These are phyloP conservation scores for Cichlasoma orientale DNA, from an alignment of 2,797 vertebrate species.

Conservation along the genomic window DNA sequence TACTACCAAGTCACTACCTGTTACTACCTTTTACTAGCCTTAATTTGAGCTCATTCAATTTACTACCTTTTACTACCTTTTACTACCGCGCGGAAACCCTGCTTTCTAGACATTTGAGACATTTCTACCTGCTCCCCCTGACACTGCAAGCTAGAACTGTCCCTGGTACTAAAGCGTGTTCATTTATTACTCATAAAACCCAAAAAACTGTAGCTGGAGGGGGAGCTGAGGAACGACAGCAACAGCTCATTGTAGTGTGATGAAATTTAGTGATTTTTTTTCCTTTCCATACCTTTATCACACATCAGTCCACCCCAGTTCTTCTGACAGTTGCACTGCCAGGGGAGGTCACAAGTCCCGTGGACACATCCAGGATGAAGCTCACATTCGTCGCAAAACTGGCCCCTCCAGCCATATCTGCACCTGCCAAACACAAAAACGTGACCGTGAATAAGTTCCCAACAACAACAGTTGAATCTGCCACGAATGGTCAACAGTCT, in stretches of 20 bases:
- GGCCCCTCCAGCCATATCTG: slow-evolving; percentile 93
- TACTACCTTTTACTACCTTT: too few relatives aligned
- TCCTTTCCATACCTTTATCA: slow-evolving; percentile 86
- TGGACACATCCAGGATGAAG: slow-evolving; percentile 92
- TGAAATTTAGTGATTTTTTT: background rate
- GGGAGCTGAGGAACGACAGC: slow-evolving; percentile 4
- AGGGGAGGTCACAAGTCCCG: slow-evolving; percentile 89
- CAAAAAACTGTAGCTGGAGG: slow-evolving; percentile 8
- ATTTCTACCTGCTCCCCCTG: too few relatives aligned
- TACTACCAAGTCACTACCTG: too few relatives aligned
- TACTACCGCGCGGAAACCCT: too few relatives aligned
- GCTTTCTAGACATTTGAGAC: too few relatives aligned
- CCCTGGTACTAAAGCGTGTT: background rate
- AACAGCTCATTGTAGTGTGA: background rate
- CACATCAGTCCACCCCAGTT: slow-evolving; percentile 98
- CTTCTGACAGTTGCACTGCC: slow-evolving; percentile 94
- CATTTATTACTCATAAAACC: background rate
- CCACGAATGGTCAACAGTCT: background rate
- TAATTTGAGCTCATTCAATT: too few relatives aligned
- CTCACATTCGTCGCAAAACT: slow-evolving; percentile 91
- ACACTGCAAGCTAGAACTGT: too few relatives aligned
- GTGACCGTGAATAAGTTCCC: background rate
- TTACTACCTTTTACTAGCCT: too few relatives aligned
- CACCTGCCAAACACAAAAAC: slow-evolving; percentile 80
- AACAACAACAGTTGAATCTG: background rate